phyloP scores from a whole-genome alignment of 1,140 invertebrate species.

The Phymorhynchus buccinoides region DNA sequence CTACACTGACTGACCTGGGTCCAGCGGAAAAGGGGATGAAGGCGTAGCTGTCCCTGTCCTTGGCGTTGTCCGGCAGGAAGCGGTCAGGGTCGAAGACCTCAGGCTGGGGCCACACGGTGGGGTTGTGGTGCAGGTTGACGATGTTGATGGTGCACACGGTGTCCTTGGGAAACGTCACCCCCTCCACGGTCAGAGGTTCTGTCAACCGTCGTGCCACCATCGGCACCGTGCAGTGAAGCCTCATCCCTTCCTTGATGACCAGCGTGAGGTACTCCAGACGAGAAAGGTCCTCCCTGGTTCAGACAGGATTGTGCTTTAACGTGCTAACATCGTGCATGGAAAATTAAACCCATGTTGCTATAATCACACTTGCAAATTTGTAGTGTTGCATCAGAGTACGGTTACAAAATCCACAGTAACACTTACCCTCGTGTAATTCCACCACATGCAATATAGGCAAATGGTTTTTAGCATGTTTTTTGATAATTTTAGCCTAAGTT shows the following conservation, averaged over 20 bases:
- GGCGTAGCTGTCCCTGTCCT: constrained; percentile 60
- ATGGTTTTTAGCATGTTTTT: too few species aligned
- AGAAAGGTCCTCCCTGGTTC: constrained; percentile 55
- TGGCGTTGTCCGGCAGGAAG: constrained; percentile 60
- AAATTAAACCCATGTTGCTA: too few species aligned
- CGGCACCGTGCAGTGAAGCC: constrained; percentile 75
- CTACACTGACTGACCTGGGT: constrained; percentile 52
- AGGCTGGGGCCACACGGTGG: constrained; percentile 59
- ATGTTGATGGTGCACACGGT: constrained; percentile 45
- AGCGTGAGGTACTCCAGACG: constrained; percentile 69
- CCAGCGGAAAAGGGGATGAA: constrained; percentile 67
- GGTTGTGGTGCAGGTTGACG: constrained; percentile 65
- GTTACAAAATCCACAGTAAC: too few species aligned
- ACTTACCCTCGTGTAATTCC: too few species aligned
- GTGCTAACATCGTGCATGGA: too few species aligned
- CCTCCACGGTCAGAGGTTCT: constrained; percentile 40
- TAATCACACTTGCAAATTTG: too few species aligned
- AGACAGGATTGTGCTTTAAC: too few species aligned
- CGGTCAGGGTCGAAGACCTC: constrained; percentile 53
- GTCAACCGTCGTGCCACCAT: constrained; percentile 77
- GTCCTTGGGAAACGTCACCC: constrained; percentile 37
- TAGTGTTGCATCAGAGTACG: too few species aligned
- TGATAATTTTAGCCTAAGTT: too few species aligned
- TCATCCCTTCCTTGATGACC: constrained; percentile 70
- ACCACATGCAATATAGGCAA: too few species aligned